Base-by-base conservation (phyloP, 2,888 invertebrate species). In the Tiliacea aurago region DNA sequence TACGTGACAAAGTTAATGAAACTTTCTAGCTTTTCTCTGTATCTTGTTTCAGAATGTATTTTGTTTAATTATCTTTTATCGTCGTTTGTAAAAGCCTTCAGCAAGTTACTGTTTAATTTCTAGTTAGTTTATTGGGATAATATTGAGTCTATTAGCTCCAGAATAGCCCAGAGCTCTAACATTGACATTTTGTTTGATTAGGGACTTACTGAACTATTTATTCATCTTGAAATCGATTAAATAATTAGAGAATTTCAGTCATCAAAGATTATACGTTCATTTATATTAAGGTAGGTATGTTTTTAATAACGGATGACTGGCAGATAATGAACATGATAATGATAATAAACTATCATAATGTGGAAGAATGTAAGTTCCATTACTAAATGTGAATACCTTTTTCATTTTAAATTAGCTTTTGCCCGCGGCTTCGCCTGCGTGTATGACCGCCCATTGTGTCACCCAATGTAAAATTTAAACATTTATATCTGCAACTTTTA, bases 51-150 rank as follows among this genome's bases (percentile, higher is more conserved):
- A 58, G 23, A 51, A 23, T 51, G n/a, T 78, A 45, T 49, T 51
- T 28, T 2, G 3, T 28, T 49, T 37, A 45, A 74, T 56, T 62
- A 61, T 47, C 4, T 56, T 33, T n/a, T 41, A 37, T 47, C 10
- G 0, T 41, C 13, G 33, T 78, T 78, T 37, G 41, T 49, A 23
- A 62, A 43, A 63, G 13, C 51, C 41, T 45, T 33, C 33, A 15
- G 20, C 49, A n/a, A 59, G 11, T 59, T 45, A 67, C 18, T 51
- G 43, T 55, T 59, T 63, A 51, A 68, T 78, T 82, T 82, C 59
- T 41, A 64, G 45, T 23, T 9, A 20, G n/a, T 61, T 51, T 53
- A 63, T 53, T 51, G 13, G 15, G 20, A 59, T 67, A 59, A 47
- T 43, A 55, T 64, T 64, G 23, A n/a, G 33, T 10, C 15, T 49